Percentiles rank a stretch among this genome's conserved stretches.
These are phyloP conservation scores for Polietes domitor DNA, from an alignment of 2,888 invertebrate species.

Conservation along the genomic window DNA sequence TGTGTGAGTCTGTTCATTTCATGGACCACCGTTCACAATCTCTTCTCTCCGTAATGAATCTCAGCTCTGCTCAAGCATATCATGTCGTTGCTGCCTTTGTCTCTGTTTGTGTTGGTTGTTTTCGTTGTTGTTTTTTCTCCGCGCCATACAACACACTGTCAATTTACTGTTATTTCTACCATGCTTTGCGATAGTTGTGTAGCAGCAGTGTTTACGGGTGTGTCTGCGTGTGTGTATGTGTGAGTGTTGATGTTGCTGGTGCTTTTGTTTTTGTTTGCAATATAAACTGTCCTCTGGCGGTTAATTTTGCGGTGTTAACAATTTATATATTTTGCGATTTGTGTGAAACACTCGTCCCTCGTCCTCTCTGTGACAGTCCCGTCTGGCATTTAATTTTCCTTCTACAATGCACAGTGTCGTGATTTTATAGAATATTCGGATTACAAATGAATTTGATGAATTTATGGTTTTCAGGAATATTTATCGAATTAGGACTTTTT, in stretches of 20 bases:
- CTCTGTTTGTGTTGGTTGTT: neutral
- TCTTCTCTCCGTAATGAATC: conserved; percentile 12
- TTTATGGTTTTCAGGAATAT: no score
- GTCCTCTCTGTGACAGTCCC: neutral
- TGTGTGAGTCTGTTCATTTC: neutral
- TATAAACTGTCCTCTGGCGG: conserved; percentile 50
- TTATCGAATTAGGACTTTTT: no score
- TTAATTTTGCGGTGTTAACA: conserved; percentile 56
- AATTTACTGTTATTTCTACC: neutral
- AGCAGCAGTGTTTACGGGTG: neutral
- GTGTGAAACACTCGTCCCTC: neutral
- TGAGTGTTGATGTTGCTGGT: conserved; percentile 18
- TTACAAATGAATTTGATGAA: no score
- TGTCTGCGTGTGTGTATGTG: conserved; percentile 28
- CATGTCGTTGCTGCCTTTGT: neutral
- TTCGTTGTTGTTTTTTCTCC: neutral
- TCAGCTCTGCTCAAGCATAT: conserved; percentile 35
- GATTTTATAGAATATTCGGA: no score
- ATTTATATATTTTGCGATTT: conserved; percentile 48
- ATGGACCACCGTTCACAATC: neutral
- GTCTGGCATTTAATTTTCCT: neutral
- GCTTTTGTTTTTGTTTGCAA: neutral
- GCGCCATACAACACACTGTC: neutral
- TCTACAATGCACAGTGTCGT: no score
- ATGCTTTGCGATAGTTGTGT: neutral